These are phyloP conservation scores for Exocentrus adspersus DNA, from an alignment of 2,888 invertebrate species.

Conservation along the genomic window DNA sequence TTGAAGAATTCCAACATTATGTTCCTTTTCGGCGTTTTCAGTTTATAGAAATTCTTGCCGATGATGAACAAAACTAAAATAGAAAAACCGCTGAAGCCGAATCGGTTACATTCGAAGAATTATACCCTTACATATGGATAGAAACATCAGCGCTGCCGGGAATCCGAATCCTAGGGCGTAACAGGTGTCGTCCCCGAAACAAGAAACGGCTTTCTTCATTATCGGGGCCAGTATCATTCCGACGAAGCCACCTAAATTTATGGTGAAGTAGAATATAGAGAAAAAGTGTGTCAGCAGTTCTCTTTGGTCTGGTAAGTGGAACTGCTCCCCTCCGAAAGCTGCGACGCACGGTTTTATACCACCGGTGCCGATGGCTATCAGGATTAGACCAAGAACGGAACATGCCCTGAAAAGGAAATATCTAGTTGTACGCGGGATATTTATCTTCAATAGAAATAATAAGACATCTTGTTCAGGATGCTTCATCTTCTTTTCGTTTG, in stretches of 20 bases:
- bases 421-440: neutral
- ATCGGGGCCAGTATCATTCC: slow-evolving; percentile 79
- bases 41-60: slow-evolving; percentile 77
- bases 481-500: too few relatives aligned
- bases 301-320: slow-evolving; percentile 74
- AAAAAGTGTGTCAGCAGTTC: slow-evolving; percentile 77
- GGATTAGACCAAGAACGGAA: slow-evolving; percentile 67
- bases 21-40: slow-evolving; percentile 77
- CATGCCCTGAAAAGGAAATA: slow-evolving; percentile 62
- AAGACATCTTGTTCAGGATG: too few relatives aligned
- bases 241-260: slow-evolving; percentile 75
- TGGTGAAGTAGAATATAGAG: slow-evolving; percentile 84
- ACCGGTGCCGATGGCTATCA: slow-evolving; percentile 82
- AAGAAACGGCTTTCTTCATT: slow-evolving; percentile 72
- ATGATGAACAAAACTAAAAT: slow-evolving; percentile 75
- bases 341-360: slow-evolving; percentile 90
- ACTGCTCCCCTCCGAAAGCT: slow-evolving; percentile 89
- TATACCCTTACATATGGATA: neutral
- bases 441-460: too few relatives aligned
- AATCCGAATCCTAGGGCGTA: slow-evolving; percentile 82
- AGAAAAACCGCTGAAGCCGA: neutral
- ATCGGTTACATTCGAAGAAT: neutral
- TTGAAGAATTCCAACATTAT: slow-evolving; percentile 75
- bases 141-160: slow-evolving; percentile 76
- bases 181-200: slow-evolving; percentile 76